Percentiles rank a stretch among this genome's conserved stretches.
These are phyloP conservation scores for Mystacornis crossleyi DNA, from an alignment of 2,113 vertebrate species.

Conservation along the genomic window DNA sequence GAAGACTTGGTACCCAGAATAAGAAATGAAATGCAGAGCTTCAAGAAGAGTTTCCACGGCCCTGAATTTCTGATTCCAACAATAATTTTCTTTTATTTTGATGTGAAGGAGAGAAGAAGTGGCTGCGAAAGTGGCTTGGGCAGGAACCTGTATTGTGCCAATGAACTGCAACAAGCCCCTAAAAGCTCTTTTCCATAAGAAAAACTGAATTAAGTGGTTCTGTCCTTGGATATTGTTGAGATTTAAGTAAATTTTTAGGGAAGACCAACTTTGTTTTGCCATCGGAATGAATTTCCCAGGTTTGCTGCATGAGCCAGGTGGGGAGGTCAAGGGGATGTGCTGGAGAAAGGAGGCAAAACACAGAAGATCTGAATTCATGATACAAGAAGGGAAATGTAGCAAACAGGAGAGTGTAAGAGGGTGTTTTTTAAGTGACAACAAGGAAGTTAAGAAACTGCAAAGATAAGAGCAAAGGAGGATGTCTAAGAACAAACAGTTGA, in stretches of 20 bases:
- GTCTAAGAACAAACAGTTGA: slow-evolving; percentile 16
- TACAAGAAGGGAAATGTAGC: not conserved
- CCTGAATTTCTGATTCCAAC: not conserved
- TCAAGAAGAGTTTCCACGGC: not conserved
- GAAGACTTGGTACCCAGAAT: not conserved
- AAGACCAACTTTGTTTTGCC: not conserved
- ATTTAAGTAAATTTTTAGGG: not conserved
- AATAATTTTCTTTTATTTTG: not conserved
- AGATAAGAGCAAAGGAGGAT: slow-evolving; percentile 60
- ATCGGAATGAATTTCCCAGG: not conserved
- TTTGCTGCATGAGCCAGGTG: not conserved
- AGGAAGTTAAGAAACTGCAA: slow-evolving; percentile 61
- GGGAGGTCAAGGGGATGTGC: not conserved
- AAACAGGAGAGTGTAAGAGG: not conserved
- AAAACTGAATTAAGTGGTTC: not conserved
- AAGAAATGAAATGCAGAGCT: not conserved
- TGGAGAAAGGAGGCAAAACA: not conserved
- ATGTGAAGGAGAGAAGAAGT: not conserved
- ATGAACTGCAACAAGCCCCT: not conserved
- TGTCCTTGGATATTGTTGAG: not conserved
- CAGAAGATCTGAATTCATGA: not conserved
- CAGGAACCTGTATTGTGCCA: too few relatives aligned
- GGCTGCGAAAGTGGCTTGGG: not conserved
- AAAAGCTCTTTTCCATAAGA: not conserved
- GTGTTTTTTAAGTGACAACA: not conserved